These are phyloP conservation scores for Nothobranchius furzeri DNA, from an alignment of 2,113 vertebrate genomes.

Conservation along the genomic window DNA sequence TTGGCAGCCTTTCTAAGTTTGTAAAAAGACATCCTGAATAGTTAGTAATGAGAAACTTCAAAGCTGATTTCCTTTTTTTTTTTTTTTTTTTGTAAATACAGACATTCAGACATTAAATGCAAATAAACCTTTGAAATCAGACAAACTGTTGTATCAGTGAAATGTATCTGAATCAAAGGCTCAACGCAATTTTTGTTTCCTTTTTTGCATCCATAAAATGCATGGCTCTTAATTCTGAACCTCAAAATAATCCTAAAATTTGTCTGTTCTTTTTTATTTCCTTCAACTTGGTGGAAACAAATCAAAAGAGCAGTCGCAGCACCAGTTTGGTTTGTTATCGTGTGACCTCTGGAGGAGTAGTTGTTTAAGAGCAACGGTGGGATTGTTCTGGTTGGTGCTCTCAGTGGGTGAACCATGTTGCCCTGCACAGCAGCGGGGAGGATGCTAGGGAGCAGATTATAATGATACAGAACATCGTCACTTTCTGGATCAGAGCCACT, in stretches of 20 bases:
- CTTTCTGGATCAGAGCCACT: constrained; percentile 74
- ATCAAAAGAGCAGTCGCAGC: constrained; percentile 14
- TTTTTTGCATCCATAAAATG: too few relatives aligned
- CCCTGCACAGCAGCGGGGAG: constrained; percentile 73
- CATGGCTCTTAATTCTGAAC: too few relatives aligned
- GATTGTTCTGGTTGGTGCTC: constrained; percentile 63
- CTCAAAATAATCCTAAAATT: too few relatives aligned
- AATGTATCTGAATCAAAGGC: constrained; percentile 5
- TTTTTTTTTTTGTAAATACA: too few relatives aligned
- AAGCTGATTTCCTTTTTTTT: too few relatives aligned
- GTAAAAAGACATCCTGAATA: constrained; percentile 61
- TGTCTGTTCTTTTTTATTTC: neutral
- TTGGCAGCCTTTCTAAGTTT: constrained; percentile 65
- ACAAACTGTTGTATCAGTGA: too few relatives aligned
- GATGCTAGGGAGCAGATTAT: constrained; percentile 77
- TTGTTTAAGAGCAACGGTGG: constrained; percentile 54
- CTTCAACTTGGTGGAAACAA: constrained; percentile 8
- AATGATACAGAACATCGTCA: constrained; percentile 75
- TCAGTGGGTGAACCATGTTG: constrained; percentile 76
- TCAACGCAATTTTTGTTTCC: too few relatives aligned
- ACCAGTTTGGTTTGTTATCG: constrained; percentile 25
- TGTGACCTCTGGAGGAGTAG: constrained; percentile 39
- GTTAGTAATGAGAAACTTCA: constrained; percentile 37
- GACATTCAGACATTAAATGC: too few relatives aligned
- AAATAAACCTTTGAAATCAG: too few relatives aligned